Conservation (phyloP, 1,140 invertebrate genomes). For the Bombyx mori region ASM3026992v2 NC_085126.1:2991001-2991500, state of each 20-base stretch:
- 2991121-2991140: conserved; percentile 37
- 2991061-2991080: conserved; percentile 27
- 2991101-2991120: conserved; percentile 53
- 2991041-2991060: conserved; percentile 54
- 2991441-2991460: background rate
- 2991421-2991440: conserved; percentile 1
- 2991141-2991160: conserved; percentile 40
- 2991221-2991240: conserved; percentile 43
- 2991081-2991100: conserved; percentile 38
- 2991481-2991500: background rate
- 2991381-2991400: background rate
- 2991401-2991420: background rate
- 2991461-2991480: background rate
- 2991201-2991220: conserved; percentile 31
- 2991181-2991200: conserved; percentile 33
- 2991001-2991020: conserved; percentile 48
- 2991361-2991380: background rate
- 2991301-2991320: conserved; percentile 29
- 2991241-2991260: conserved; percentile 48
- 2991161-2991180: conserved; percentile 43
- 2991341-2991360: conserved; percentile 20
- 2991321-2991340: conserved; percentile 43
- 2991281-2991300: conserved; percentile 22
- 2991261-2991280: conserved; percentile 38
- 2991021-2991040: conserved; percentile 52